Conservation (phyloP, 2,797 vertebrate species). For the Eospalax fontanierii region DNA sequence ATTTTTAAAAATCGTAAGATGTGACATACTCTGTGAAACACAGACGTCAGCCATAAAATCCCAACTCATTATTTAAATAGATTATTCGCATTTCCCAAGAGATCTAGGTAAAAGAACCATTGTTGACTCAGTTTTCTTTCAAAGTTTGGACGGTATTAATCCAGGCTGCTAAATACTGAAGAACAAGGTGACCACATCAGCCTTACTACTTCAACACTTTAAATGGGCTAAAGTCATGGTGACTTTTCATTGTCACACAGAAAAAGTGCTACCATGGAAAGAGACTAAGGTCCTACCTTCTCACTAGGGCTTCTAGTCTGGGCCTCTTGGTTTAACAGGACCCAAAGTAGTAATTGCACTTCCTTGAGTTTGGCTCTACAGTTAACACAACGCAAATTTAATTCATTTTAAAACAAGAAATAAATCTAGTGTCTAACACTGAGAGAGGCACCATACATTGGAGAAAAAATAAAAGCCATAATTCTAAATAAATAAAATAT, state of each 20-base stretch:
- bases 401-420: constrained; percentile 61
- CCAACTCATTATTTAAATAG: constrained; percentile 54
- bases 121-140: constrained; percentile 43
- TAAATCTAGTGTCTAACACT: constrained; percentile 22
- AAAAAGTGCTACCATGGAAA: neutral
- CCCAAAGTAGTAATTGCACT: constrained; percentile 2
- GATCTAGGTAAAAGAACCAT: neutral
- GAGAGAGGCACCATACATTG: constrained; percentile 13
- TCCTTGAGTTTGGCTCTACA: constrained; percentile 23
- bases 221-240: constrained; percentile 37
- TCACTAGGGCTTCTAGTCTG: neutral
- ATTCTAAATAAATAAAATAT: constrained; percentile 51
- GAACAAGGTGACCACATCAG: constrained; percentile 14
- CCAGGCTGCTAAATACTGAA: constrained; percentile 47
- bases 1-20: constrained; percentile 30
- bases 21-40: constrained; percentile 21
- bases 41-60: constrained; percentile 14
- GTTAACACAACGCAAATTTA: neutral
- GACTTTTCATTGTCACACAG: constrained; percentile 11
- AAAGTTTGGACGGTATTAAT: constrained; percentile 29
- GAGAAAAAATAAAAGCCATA: constrained; percentile 32
- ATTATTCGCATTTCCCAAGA: constrained; percentile 53
- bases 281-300: neutral
- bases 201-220: constrained; percentile 40
- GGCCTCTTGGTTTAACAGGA: neutral